Percentiles rank a stretch among this genome's conserved stretches.
Conservation (phyloP, 1,140 invertebrate species). For the Dicyema japonicum region DNA sequence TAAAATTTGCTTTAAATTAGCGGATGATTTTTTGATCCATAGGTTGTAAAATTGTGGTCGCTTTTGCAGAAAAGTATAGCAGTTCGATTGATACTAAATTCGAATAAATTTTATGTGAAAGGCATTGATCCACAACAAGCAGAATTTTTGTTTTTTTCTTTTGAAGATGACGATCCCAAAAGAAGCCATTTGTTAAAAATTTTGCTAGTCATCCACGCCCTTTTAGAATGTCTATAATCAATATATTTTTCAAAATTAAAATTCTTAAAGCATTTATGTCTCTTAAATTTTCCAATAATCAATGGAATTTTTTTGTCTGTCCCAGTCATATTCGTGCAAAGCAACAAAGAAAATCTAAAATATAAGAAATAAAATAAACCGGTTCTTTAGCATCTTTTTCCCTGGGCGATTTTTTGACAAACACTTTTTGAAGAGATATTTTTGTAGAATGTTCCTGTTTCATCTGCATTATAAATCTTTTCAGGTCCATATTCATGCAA, state of each 20-base stretch:
- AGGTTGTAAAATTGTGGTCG: constrained; percentile 17
- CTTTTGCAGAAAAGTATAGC: constrained; percentile 19
- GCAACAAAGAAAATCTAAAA: constrained; percentile 6
- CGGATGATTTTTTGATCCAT: constrained; percentile 21
- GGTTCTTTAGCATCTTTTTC: constrained; percentile 6
- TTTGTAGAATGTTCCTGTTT: constrained; percentile 21
- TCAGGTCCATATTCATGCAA: constrained; percentile 10
- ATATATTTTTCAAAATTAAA: constrained; percentile 5
- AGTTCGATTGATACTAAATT: constrained; percentile 12
- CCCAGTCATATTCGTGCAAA: constrained; percentile 6
- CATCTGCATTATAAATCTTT: constrained; percentile 21
- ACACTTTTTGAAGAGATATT: constrained; percentile 16
- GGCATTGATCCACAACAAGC: constrained; percentile 21
- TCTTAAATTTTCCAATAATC: constrained; percentile 7
- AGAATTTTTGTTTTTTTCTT: constrained; percentile 12
- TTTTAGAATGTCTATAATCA: constrained; percentile 6
- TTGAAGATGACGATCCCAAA: constrained; percentile 5
- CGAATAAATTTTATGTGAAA: constrained; percentile 10
- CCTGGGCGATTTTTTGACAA: constrained; percentile 7
- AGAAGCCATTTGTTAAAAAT: constrained; percentile 7
- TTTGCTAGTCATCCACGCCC: constrained; percentile 7
- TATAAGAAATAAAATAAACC: neutral
- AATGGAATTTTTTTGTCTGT: constrained; percentile 7
- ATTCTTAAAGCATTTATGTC: constrained; percentile 5
- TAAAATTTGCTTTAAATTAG: constrained; percentile 8